Evolutionary conservation across 1,140 invertebrate species (phyloP).

Genomic region (Periplaneta americana): DNA sequence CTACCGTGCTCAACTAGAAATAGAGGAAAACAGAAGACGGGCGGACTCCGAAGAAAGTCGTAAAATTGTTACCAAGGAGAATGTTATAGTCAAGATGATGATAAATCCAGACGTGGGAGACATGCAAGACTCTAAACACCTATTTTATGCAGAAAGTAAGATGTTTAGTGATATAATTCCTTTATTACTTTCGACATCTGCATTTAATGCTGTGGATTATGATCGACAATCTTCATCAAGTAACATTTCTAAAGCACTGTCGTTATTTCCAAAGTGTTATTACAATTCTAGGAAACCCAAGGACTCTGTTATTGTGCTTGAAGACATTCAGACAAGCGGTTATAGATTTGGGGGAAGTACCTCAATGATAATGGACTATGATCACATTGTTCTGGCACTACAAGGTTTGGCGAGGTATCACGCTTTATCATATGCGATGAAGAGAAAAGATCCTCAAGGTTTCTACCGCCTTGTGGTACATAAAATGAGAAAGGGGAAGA

Average conservation of each 20-base stretch:
- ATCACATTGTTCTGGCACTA: constrained; percentile 25
- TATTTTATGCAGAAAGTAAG: background rate
- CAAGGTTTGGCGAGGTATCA: constrained; percentile 36
- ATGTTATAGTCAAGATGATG: background rate
- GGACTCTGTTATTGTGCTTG: constrained; percentile 1
- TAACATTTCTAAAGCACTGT: background rate
- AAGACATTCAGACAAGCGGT: background rate
- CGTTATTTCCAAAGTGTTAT: constrained; percentile 3
- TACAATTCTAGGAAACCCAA: background rate
- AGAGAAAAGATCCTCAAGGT: constrained; percentile 24
- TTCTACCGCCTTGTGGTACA: constrained; percentile 28
- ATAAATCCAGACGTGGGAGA: background rate
- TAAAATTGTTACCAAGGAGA: too few species aligned
- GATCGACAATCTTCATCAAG: background rate
- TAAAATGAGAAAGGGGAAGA: background rate
- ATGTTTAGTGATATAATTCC: background rate
- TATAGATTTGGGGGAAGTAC: background rate
- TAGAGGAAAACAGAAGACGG: background rate
- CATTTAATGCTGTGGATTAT: background rate
- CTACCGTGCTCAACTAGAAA: background rate
- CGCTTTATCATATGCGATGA: constrained; percentile 32
- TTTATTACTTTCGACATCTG: background rate
- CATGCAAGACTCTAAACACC: background rate
- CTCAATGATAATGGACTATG: background rate
- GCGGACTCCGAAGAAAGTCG: too few species aligned